Percentiles rank a stretch among this genome's conserved stretches.
These are phyloP conservation scores for Limenitis arthemis DNA, from an alignment of 2,888 invertebrate species.

Conservation along the genomic window DNA sequence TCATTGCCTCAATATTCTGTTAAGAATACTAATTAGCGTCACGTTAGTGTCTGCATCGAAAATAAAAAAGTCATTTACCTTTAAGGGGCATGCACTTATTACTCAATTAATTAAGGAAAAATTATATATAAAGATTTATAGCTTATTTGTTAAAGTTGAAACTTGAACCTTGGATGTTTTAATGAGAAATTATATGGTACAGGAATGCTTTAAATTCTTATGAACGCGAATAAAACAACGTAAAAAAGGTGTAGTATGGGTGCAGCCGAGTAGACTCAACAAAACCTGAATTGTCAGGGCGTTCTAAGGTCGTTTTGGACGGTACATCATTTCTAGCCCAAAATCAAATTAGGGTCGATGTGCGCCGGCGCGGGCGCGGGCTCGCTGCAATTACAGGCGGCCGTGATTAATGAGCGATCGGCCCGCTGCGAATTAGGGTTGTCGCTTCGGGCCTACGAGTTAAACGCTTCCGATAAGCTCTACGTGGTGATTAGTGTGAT, in stretches of 20 bases:
- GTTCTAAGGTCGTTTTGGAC: conserved; percentile 24
- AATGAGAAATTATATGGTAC: not conserved
- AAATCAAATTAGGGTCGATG: conserved; percentile 53
- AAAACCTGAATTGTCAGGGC: conserved; percentile 15
- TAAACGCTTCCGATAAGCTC: conserved; percentile 25
- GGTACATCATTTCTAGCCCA: conserved; percentile 50
- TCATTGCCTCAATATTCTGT: conserved; percentile 20
- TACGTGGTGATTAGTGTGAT: conserved; percentile 25
- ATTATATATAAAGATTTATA: not conserved
- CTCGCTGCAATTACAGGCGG: conserved; percentile 52
- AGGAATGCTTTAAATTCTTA: not conserved
- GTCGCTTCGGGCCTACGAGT: conserved; percentile 22
- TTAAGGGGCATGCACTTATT: conserved; percentile 2
- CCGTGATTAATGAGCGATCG: conserved; percentile 67
- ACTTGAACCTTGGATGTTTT: not conserved
- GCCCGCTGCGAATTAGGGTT: conserved; percentile 39
- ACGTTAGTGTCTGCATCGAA: conserved; percentile 6
- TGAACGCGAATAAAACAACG: not conserved
- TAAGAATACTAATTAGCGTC: conserved; percentile 19
- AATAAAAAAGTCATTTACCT: conserved; percentile 7
- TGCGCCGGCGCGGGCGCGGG: conserved; percentile 41
- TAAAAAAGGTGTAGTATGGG: no score
- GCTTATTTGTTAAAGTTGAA: not conserved
- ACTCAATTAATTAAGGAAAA: not conserved
- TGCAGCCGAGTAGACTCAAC: not conserved